Conservation (phyloP, 35 echinoderm and acorn worm species). For the Apostichopus japonicus region DNA sequence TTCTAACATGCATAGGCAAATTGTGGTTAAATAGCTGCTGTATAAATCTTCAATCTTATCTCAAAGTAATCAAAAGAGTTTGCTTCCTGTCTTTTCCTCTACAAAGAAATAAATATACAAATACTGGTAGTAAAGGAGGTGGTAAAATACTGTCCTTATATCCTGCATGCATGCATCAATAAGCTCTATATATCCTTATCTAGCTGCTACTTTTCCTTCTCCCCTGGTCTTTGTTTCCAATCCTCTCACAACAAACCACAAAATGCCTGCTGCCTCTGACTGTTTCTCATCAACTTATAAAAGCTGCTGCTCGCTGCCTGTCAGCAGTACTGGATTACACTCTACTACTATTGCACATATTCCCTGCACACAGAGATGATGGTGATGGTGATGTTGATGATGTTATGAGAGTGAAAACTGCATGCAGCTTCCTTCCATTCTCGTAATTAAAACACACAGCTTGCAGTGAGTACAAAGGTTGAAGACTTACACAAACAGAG, state of each 20-base stretch:
- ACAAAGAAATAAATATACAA: not conserved
- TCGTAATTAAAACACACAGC: conserved; percentile 39
- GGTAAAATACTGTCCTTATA: not conserved
- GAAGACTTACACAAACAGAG: conserved; percentile 27
- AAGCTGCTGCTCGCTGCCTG: too few species aligned
- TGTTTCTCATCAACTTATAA: conserved; percentile 21
- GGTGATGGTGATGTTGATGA: not conserved
- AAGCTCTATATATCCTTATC: too few species aligned
- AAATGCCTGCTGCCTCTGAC: conserved; percentile 5
- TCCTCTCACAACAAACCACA: not conserved
- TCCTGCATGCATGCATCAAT: not conserved
- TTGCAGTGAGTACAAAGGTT: conserved; percentile 42
- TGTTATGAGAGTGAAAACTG: conserved; percentile 4
- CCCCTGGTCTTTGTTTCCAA: not conserved
- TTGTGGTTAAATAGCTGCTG: too few species aligned
- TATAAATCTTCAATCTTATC: too few species aligned
- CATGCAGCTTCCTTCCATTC: not conserved
- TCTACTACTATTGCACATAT: conserved; percentile 23
- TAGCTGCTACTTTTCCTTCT: not conserved
- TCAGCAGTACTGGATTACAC: not conserved
- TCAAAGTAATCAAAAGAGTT: not conserved
- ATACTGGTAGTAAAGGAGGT: not conserved
- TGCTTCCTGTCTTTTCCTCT: not conserved
- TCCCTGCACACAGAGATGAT: not conserved
- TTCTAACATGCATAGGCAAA: too few species aligned